phyloP scores from a whole-genome alignment of 2,113 vertebrate species.

The Syngnathus scovelli region DNA sequence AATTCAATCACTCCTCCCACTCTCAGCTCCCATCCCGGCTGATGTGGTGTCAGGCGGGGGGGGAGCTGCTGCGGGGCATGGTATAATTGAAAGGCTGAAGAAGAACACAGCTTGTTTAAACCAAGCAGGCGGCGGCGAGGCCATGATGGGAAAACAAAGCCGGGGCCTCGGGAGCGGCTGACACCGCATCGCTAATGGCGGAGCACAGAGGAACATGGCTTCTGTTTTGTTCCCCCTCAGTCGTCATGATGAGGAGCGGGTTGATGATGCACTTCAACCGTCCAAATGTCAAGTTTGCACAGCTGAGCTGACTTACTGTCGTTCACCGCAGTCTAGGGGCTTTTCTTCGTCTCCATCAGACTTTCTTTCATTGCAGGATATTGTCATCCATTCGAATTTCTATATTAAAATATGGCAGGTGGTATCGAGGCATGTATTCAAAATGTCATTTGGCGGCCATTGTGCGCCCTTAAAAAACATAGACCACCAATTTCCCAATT shows the following conservation, averaged over 20 bases:
- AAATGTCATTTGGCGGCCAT: neutral
- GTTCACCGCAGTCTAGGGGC: conserved; percentile 23
- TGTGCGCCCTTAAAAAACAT: neutral
- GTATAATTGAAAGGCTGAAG: conserved; percentile 77
- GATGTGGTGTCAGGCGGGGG: conserved; percentile 55
- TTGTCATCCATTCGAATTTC: conserved; percentile 7
- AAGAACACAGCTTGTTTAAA: conserved; percentile 74
- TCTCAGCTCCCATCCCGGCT: conserved; percentile 44
- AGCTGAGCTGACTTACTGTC: conserved; percentile 12
- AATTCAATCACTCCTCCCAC: conserved; percentile 62
- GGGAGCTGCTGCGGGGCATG: conserved; percentile 69
- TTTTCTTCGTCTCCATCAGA: neutral
- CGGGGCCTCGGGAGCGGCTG: conserved; percentile 60
- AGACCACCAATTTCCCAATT: too few relatives aligned
- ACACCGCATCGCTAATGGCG: conserved; percentile 65
- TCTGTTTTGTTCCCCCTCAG: conserved; percentile 54
- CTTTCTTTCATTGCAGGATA: conserved; percentile 14
- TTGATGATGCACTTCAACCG: conserved; percentile 39
- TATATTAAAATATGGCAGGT: neutral
- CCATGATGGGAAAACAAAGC: conserved; percentile 74
- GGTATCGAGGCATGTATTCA: neutral
- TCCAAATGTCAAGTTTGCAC: conserved; percentile 45
- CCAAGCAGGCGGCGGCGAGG: conserved; percentile 66
- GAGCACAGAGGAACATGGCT: conserved; percentile 49
- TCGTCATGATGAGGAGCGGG: conserved; percentile 50